These are phyloP conservation scores for Bubo bubo DNA, from an alignment of 2,113 vertebrate genomes.

Conservation along the genomic window DNA sequence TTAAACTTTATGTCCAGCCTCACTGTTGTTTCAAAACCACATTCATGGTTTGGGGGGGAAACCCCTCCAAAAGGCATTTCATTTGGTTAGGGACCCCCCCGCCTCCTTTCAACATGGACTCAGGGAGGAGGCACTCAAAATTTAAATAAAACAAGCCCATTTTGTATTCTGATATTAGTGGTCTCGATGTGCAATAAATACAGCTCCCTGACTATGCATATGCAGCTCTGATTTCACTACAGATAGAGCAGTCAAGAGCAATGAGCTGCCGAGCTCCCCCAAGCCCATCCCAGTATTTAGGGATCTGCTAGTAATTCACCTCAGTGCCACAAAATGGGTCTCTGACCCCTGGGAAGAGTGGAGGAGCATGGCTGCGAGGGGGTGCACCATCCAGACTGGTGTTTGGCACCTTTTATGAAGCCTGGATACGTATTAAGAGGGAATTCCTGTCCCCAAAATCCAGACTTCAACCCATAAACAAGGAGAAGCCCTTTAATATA, in stretches of 20 bases:
- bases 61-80: background rate
- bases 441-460: background rate
- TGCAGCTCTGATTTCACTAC: background rate
- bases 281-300: background rate
- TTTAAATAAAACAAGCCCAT: slow-evolving; percentile 36
- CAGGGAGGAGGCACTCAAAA: background rate
- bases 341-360: background rate
- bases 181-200: background rate
- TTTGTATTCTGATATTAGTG: slow-evolving; percentile 18
- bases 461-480: background rate
- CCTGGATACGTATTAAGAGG: background rate
- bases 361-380: rapidly evolving
- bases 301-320: background rate
- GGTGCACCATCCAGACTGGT: background rate
- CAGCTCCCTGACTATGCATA: background rate
- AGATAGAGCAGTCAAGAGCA: background rate
- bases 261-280: background rate
- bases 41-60: background rate
- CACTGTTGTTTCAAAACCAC: slow-evolving; percentile 12
- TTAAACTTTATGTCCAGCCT: slow-evolving; percentile 37
- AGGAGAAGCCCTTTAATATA: background rate
- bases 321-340: background rate
- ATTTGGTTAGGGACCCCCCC: background rate
- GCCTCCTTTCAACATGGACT: background rate
- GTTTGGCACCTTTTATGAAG: background rate